Evolutionary conservation across 2,888 invertebrate species (phyloP), one percentile per base, ranked within the genome.

Genomic region (Cephus pulcher): DNA sequence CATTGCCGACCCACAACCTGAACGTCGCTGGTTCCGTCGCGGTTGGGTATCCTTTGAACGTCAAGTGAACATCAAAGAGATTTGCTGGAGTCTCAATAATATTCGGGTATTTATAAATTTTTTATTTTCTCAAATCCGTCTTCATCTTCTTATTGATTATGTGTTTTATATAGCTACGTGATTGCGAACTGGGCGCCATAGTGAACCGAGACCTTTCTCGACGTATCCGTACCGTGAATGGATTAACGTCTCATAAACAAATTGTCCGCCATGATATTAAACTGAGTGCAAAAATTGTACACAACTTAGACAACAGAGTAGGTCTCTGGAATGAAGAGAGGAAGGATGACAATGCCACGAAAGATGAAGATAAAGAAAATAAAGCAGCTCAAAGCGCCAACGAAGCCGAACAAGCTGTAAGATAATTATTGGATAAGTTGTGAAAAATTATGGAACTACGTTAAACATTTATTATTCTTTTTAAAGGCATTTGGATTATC

Each of bases 41-140:
- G 99, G 99, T 70, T 99, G 99, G 99, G 98, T 99, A 68, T 99
- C 99, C 0, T 99, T 99, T 92, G 96, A 97, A 84, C 94, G 98
- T 33, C 97, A 98, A 88, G 98, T 99, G 74, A 99, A 99, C 92
- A 99, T 99, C 84, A 99, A 99, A 91, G 99, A 99, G 90, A 99
- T 99, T 84, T 99, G 99, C 92, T 99, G 99, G 99, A 98, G 97
- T 90, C 94, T 99, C 71, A 99, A 99, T 91, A 98, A 98, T 86
- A 97, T 98, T 81, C 94, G 99, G 88, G 95, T 96, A 91, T 92
- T 33, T 32, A 23, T 79, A 32, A 32, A 11, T 78, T 37, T 78
- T 73, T 68, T 73, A 6, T 11, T 34, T 0, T 30, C 15, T 75
- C 80, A 23, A 35, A 34, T 40, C 11, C 15, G 2, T 56, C 23